These are phyloP conservation scores for Pseudomyrmex gracilis DNA, from an alignment of 1,140 invertebrate species.

Conservation along the genomic window DNA sequence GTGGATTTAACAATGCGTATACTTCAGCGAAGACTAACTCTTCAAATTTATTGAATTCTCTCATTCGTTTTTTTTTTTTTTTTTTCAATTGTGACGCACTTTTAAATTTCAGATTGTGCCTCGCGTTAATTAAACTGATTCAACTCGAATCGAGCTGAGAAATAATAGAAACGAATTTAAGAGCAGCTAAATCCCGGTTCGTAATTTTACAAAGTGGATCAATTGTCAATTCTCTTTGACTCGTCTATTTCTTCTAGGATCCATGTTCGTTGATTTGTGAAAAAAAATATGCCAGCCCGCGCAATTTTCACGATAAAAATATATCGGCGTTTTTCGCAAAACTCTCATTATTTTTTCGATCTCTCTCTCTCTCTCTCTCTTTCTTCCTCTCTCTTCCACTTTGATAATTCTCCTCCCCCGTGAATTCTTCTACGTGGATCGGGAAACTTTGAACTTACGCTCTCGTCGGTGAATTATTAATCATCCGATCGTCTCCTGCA, in stretches of 20 bases:
- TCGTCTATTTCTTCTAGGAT: conserved; percentile 46
- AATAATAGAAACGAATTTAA: not conserved
- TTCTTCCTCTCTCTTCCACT: conserved; percentile 1
- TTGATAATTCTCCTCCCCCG: conserved; percentile 50
- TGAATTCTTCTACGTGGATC: conserved; percentile 53
- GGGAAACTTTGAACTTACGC: conserved; percentile 57
- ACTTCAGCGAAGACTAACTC: not conserved
- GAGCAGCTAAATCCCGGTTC: conserved; percentile 1
- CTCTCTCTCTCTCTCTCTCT: not conserved
- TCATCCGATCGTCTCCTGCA: conserved; percentile 48
- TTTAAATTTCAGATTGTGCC: not conserved
- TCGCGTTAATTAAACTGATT: not conserved
- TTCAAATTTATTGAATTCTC: not conserved
- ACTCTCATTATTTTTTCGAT: conserved; percentile 6
- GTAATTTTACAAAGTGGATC: conserved; percentile 45
- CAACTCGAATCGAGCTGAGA: not conserved
- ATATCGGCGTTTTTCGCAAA: conserved; percentile 40
- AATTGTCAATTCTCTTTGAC: conserved; percentile 14
- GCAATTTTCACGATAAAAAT: conserved; percentile 51
- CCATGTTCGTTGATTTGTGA: conserved; percentile 38
- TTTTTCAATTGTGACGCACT: not conserved
- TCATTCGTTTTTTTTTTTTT: not conserved
- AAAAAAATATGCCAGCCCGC: conserved; percentile 43
- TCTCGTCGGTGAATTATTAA: conserved; percentile 65
- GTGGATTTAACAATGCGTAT: not conserved